Evolutionary conservation across 2,113 vertebrate genomes (phyloP).

Genomic region (Callocephalon fimbriatum): DNA sequence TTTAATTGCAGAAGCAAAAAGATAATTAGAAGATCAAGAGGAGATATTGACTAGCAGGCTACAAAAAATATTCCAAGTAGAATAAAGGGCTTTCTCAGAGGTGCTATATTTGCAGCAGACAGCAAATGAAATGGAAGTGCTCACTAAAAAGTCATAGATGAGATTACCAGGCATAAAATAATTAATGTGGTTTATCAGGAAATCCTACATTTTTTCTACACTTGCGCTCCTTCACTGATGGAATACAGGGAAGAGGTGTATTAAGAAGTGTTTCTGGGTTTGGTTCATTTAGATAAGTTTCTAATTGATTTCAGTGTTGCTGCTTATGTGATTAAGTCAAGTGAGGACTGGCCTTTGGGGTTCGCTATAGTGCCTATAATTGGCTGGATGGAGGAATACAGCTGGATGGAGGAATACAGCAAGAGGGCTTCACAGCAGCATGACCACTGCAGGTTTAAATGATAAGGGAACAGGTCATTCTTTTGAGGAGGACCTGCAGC

Average conservation of each 20-base stretch:
- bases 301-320: background rate
- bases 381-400: background rate
- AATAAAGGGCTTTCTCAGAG: background rate
- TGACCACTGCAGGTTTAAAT: background rate
- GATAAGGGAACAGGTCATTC: accelerated
- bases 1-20: background rate
- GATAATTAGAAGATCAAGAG: slow-evolving; percentile 43
- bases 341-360: background rate
- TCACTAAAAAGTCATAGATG: background rate
- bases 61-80: background rate
- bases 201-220: background rate
- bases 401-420: background rate
- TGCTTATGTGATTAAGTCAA: background rate
- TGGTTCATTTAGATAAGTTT: background rate
- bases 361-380: background rate
- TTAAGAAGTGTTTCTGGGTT: background rate
- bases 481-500: background rate
- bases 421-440: background rate
- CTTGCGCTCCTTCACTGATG: background rate
- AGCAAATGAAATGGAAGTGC: background rate
- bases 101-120: background rate
- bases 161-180: background rate
- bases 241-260: background rate
- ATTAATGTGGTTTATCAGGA: background rate
- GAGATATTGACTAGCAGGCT: background rate